Base-by-base conservation (phyloP, 2,888 invertebrate species). In the Mactromeris polynyma region DNA sequence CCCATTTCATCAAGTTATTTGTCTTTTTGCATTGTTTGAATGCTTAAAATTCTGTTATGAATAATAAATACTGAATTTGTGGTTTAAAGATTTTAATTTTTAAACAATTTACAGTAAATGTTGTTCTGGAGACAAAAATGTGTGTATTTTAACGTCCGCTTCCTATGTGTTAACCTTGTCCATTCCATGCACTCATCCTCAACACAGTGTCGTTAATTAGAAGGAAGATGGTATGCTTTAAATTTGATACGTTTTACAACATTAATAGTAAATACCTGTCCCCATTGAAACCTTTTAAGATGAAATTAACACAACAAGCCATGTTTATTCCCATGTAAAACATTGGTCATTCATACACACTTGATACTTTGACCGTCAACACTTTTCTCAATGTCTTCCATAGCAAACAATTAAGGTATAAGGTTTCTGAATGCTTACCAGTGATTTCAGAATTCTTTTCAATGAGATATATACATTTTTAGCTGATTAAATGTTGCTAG, bases 271-370 rank as follows among this genome's bases (percentile, higher is more conserved):
- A n/a, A n/a, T n/a, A 46, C 58, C 26, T 26, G 58, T 64, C 58
- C 9, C n/a, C 58, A 19, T 58, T 19, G 19, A 19, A 58, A 21
- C 14, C 14, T 14, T 58, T 64, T 26, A 64, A 26, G 58, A 26
- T 64, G 58, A 64, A 64, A 26, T 64, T 64, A 64, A 26, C 9
- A 26, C 58, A 64, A 64, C n/a, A 26, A 9, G 2, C 26, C 26
- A 26, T 64, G 58, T 64, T 26, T 26, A 26, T 64, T 26, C 26
- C n/a, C 58, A 64, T 64, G 58, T 64, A 26, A 26, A 64, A 64
- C 58, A 64, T 64, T 64, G 58, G 58, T 64, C 58, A 64, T 64
- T 64, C n/a, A n/a, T 64, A 26, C 58, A 46, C 46, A 46, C 26
- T 11, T 64, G 58, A 64, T n/a, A 64, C 7, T 64, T 11, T 64